Base-by-base conservation (phyloP, 2,888 invertebrate genomes). In the Meteorus cinctellus region DNA sequence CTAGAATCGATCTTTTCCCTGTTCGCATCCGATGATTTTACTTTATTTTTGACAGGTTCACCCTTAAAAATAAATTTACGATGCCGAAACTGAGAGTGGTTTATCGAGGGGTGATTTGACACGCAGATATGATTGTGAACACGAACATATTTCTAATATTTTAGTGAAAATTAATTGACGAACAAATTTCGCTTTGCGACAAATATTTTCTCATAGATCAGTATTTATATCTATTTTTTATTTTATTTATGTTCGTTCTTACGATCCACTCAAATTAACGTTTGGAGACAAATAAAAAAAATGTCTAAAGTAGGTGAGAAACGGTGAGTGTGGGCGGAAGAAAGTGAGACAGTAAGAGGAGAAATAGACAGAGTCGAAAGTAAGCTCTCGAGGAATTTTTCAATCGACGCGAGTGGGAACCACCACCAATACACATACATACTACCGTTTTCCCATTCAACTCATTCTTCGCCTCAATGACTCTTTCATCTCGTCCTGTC, bases 401-500 rank as follows among this genome's bases (percentile, higher is more conserved):
- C 45, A 41, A 68, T 73, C 55, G 69, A 69, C 62, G 16, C 31
- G n/a, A 60, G 36, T 60, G 16, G 34, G 24, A 71, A 71, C 60
- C 68, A 51, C 66, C 55, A 66, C 69, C 70, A 14, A 72, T 29
- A 71, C 68, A 48, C 51, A 55, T 19, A 41, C 55, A 55, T 19
- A 19, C 55, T 31, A 45, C 45, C 41, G 65, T 70, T 68, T 34
- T 68, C 36, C 45, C 41, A n/a, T 67, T 72, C 74, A 62, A 67
- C 59, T 65, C 72, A 59, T 62, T 51, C 72, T 65, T 41, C 51
- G 65, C 59, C 41, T 34, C 63, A 31, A 72, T 41, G 62, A 72
- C 48, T 72, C 63, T 62, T 62, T 63, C 72, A 70, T 70, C 70
- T 51, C 65, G 36, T 14, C 55, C 55, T 55, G 55, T 55, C 55